A percentile compares a stretch with the other conserved stretches of the same genome.
phyloP scores from a whole-genome alignment of 2,888 invertebrate genomes.

The Eilema griseolum region DNA sequence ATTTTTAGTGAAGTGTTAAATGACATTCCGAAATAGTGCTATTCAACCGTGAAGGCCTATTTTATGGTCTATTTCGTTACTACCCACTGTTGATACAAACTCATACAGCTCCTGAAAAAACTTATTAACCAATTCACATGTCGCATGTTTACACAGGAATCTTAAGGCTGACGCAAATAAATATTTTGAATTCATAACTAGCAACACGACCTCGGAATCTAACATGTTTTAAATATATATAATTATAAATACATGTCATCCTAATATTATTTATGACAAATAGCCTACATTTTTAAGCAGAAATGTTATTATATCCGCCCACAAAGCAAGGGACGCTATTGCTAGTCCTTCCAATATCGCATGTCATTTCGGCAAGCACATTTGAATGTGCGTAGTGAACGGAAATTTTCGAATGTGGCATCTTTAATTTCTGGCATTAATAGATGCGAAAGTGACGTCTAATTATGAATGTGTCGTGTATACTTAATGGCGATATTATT shows the following conservation, averaged over 20 bases:
- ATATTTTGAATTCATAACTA: slow-evolving; percentile 13
- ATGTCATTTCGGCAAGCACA: neutral
- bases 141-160: slow-evolving; percentile 5
- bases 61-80: neutral
- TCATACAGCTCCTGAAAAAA: neutral
- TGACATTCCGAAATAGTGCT: neutral
- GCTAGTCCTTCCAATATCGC: neutral
- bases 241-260: slow-evolving; percentile 22
- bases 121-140: neutral
- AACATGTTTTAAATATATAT: slow-evolving; percentile 19
- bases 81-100: neutral
- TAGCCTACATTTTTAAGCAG: slow-evolving; percentile 5
- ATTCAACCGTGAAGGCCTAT: neutral
- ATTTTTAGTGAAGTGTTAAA: neutral
- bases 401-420: neutral
- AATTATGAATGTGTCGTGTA: slow-evolving; percentile 47
- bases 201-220: slow-evolving; percentile 10
- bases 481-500: slow-evolving; percentile 47
- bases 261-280: slow-evolving; percentile 22
- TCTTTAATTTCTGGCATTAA: slow-evolving; percentile 32
- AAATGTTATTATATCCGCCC: slow-evolving; percentile 14
- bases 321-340: slow-evolving; percentile 1
- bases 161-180: slow-evolving; percentile 11
- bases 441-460: slow-evolving; percentile 32
- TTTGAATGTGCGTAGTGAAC: neutral